Percentiles rank a stretch among this genome's conserved stretches.
These are phyloP conservation scores for Lacanobia oleracea DNA, from an alignment of 2,888 invertebrate genomes.

Conservation along the genomic window DNA sequence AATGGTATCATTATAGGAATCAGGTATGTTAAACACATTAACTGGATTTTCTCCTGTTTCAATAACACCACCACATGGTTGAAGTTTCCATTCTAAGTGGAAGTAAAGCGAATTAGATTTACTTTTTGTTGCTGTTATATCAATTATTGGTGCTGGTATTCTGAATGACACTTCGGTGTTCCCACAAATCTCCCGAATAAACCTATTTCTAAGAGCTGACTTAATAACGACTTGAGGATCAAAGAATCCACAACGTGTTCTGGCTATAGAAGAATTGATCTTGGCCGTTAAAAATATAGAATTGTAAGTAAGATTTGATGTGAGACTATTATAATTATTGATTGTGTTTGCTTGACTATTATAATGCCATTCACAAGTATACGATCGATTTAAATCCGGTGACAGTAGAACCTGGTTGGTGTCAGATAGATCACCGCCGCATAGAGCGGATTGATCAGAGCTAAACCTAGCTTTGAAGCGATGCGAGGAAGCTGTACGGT, in stretches of 20 bases:
- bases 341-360: conserved; percentile 54
- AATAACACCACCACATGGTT: conserved; percentile 93
- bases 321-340: conserved; percentile 20
- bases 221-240: conserved; percentile 76
- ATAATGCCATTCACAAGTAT: conserved; percentile 82
- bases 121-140: conserved; percentile 74
- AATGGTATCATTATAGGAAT: conserved; percentile 82
- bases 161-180: conserved; percentile 71
- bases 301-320: conserved; percentile 65
- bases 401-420: conserved; percentile 75
- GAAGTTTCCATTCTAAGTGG: conserved; percentile 75
- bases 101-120: conserved; percentile 80
- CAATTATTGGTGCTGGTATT: conserved; percentile 76
- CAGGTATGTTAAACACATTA: conserved; percentile 82
- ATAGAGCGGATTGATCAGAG: conserved; percentile 90
- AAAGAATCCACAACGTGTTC: conserved; percentile 72
- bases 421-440: conserved; percentile 80
- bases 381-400: conserved; percentile 76
- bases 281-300: conserved; percentile 75
- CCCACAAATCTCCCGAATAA: conserved; percentile 73
- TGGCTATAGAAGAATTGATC: conserved; percentile 73
- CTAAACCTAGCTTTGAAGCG: conserved; percentile 94
- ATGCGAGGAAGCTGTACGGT: conserved; percentile 84
- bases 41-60: conserved; percentile 69
- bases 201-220: conserved; percentile 56